These are phyloP conservation scores for Pocillopora damicornis DNA, from an alignment of 64 coral and sea anemone species.

Conservation along the genomic window DNA sequence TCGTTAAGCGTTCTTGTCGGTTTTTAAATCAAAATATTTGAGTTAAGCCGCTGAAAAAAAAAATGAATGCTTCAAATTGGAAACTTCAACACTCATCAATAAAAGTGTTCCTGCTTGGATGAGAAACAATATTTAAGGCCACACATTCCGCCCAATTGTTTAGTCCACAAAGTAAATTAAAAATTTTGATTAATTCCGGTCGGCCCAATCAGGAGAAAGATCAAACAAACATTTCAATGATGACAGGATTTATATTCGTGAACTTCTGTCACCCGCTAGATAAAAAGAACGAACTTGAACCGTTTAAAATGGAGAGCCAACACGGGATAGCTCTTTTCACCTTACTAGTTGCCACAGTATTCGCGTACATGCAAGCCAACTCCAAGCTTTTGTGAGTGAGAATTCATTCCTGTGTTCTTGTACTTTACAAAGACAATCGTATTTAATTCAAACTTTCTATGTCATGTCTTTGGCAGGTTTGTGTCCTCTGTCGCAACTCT, in stretches of 20 bases:
- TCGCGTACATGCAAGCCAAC: constrained; percentile 21
- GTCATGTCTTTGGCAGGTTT: constrained; percentile 26
- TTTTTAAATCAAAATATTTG: background rate
- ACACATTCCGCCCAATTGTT: constrained; percentile 49
- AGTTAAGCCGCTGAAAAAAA: constrained; percentile 7
- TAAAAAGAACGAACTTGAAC: constrained; percentile 4
- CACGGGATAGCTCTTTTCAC: background rate
- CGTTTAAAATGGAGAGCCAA: constrained; percentile 9
- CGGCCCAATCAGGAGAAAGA: constrained; percentile 44
- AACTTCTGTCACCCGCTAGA: constrained; percentile 6
- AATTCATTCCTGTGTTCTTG: constrained; percentile 2
- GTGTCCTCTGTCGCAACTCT: constrained; percentile 41
- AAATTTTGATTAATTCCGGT: constrained; percentile 38
- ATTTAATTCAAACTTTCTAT: constrained; percentile 44
- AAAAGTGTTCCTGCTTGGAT: background rate
- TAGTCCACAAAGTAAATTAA: constrained; percentile 56
- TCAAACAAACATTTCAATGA: background rate
- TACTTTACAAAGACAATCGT: constrained; percentile 12
- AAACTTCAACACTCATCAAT: background rate
- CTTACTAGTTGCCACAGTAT: constrained; percentile 17
- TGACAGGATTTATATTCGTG: constrained; percentile 27
- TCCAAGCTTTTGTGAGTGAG: constrained; percentile 44
- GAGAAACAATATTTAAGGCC: constrained; percentile 15
- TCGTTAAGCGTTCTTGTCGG: background rate
- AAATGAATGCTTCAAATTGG: background rate